A percentile compares a stretch with the other conserved stretches of the same genome.
Evolutionary conservation across 2,797 vertebrate genomes (phyloP).

Genomic region (Pipistrellus nathusii): DNA sequence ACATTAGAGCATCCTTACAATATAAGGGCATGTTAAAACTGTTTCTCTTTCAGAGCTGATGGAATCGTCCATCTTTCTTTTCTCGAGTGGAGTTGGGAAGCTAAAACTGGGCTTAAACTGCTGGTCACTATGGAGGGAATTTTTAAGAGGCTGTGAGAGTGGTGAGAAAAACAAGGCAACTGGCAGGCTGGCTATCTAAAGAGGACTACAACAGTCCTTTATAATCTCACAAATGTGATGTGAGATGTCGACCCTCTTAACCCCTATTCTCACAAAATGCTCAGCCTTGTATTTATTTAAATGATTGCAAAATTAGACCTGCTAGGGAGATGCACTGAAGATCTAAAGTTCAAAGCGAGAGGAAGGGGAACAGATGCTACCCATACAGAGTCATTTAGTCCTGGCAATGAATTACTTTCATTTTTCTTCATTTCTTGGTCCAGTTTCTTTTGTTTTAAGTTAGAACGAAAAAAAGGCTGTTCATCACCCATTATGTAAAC

Average conservation of each 20-base stretch:
- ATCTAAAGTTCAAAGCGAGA: background rate
- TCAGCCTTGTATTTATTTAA: background rate
- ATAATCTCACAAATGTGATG: too few relatives aligned
- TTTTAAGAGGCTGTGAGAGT: background rate
- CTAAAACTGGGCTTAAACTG: background rate
- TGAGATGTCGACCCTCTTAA: background rate
- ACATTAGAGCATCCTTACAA: constrained; percentile 29
- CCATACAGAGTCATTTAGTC: background rate
- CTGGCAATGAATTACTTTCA: background rate
- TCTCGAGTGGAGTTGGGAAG: background rate
- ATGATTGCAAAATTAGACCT: background rate
- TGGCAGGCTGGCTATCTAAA: background rate
- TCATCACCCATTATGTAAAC: constrained; percentile 58
- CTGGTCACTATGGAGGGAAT: background rate
- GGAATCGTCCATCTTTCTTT: background rate
- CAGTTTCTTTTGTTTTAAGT: constrained; percentile 43
- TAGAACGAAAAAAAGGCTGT: constrained; percentile 32
- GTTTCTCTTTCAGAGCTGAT: background rate
- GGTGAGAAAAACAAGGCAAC: background rate
- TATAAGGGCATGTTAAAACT: background rate
- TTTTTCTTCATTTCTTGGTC: background rate
- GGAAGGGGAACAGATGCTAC: background rate
- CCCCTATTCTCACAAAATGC: background rate
- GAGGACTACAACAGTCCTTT: background rate
- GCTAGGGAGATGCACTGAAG: background rate